Evolutionary conservation across 2,113 vertebrate genomes (phyloP), one percentile per base, ranked within the genome.

Genomic region (Onychostruthus taczanowskii): DNA sequence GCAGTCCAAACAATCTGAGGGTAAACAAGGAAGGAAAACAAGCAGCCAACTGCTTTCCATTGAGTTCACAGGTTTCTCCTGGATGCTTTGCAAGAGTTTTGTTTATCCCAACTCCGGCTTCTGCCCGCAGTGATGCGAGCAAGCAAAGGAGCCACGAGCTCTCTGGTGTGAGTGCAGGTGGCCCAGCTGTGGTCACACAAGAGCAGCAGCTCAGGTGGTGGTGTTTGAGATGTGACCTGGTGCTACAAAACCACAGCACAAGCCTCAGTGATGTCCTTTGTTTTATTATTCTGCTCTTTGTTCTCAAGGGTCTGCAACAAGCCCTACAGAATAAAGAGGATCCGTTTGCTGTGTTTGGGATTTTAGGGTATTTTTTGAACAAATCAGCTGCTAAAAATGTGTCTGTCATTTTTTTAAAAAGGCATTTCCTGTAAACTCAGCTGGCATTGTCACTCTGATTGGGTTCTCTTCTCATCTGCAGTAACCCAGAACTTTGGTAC

Each of bases 61-160:
- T 3, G 52, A 21, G 26, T 27, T 52, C 62, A 16, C 2, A 10
- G 58, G 7, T 56, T 74, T 83, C 50, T 73, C 28, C 59, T 37
- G 70, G 58, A 44, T 31, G 15, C 37, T 87, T 90, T 76, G 74
- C 53, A 73, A 49, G 59, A 46, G 30, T 43, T 95, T 63, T 68
- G 69, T 61, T 90, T 56, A 84, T 62, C 37, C n/a, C 53, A 30
- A 0, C 21, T n/a, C 77, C 16, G 79, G 37, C 35, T 73, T 69
- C 74, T 1, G 0, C 20, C 58, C 0, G 0, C 2, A 53, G 44
- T 0, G 3, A 58, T 31, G 20, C 9, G 76, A 79, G 30, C 62
- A 18, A 56, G 41, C 70, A 37, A 62, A 68, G 22, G 66, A 89
- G 70, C 62, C 31, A 0, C 2, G 10, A 3, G 28, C 0, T 0